Base-by-base conservation (phyloP, 2,113 vertebrate species). In the Corythornis madagascariensis region DNA sequence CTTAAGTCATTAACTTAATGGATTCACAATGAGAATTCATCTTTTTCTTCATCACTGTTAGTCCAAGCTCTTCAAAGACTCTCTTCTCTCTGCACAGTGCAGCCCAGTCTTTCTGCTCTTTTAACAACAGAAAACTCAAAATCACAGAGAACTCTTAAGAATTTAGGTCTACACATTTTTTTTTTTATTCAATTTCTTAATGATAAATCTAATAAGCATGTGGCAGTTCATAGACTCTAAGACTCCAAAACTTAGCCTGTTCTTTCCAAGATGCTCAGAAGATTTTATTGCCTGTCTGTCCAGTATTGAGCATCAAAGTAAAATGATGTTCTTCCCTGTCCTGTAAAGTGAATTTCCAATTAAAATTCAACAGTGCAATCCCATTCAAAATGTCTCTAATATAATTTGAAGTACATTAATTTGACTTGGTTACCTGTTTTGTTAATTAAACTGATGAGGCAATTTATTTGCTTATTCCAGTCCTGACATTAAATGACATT, bases 401-500 rank as follows among this genome's bases (percentile, higher is more conserved):
- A 85, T 83, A 70, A 94, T 90, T 83, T 95, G 85, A 92, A 96
- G 57, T 91, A 91, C 38, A 87, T 96, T 97, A 94, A 95, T 92
- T 90, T 96, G 53, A 93, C 77, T 94, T 95, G 91, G 87, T 94
- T 96, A 95, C 86, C 69, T 93, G 57, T 94, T 95, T 96, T 93
- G 74, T 95, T 95, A 96, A 96, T 97, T 97, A 95, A 97, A 95
- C 72, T 97, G 93, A 96, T 94, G 89, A 96, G 69, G 81, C 47
- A 93, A 96, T 97, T 96, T 95, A 96, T 96, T 97, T 97, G 74
- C 71, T 94, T 88, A 91, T 95, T 95, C 77, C 66, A 93, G 63
- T 67, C 79, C 87, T 96, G 95, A 96, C 90, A 97, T 96, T 97
- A 95, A 90, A 72, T 97, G 96, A 96, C 93, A 97, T 97, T 97